Evolutionary conservation across 2,797 vertebrate species (phyloP).

Genomic region (Tinamus major): DNA sequence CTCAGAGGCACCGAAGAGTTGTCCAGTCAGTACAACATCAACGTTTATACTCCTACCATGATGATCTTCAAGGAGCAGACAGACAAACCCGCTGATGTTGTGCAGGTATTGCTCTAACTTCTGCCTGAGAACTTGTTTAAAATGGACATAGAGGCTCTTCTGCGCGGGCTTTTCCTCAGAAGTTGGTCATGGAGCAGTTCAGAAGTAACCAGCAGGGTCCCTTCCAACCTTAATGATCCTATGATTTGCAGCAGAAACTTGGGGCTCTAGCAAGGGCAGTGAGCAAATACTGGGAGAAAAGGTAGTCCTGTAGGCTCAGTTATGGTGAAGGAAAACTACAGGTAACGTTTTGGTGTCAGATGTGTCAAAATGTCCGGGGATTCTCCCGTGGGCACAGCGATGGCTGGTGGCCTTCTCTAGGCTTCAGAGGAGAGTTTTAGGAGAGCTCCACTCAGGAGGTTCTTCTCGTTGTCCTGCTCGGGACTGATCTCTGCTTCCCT

Average conservation of each 20-base stretch:
- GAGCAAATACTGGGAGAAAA: fast-evolving
- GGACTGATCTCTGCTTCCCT: not conserved
- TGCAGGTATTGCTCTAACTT: conserved; percentile 84
- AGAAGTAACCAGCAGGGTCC: not conserved
- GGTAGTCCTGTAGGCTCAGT: not conserved
- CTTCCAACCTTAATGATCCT: too few species aligned
- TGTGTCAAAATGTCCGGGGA: not conserved
- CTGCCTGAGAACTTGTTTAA: fast-evolving
- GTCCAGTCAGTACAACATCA: conserved; percentile 91
- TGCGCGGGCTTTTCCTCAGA: fast-evolving
- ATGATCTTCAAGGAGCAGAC: conserved; percentile 93
- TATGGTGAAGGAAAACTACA: not conserved
- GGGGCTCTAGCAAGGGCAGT: not conserved
- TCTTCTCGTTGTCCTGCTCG: not conserved
- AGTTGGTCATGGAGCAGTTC: fast-evolving
- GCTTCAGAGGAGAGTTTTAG: fast-evolving
- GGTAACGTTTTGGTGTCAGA: not conserved
- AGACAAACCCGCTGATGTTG: conserved; percentile 87
- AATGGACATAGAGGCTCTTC: fast-evolving
- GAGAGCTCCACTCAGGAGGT: not conserved
- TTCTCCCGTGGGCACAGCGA: fast-evolving
- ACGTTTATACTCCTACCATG: conserved; percentile 90
- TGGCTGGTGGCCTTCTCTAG: not conserved
- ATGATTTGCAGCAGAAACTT: not conserved
- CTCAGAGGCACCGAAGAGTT: conserved; percentile 86